Evolutionary conservation across 1,140 invertebrate species (phyloP), one percentile per base, ranked within the genome.

Genomic region (Fopius arisanus): DNA sequence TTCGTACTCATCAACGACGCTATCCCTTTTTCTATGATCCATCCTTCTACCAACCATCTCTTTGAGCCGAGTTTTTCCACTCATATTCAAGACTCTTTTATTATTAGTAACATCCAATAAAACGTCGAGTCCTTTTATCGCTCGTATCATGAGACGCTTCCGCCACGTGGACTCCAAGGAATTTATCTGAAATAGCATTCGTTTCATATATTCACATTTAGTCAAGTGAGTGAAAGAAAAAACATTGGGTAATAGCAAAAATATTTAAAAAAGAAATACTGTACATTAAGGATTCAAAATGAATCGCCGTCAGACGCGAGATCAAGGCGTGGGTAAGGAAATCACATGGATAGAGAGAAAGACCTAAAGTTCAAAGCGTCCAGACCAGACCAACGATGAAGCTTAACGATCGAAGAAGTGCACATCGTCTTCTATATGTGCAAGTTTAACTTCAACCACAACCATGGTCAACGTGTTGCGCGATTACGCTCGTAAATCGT

Each of bases 401-500:
- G 54, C 54, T 59, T 59, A 59, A 59, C 54, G 54, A 59, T 59
- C 23, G 54, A 59, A 59, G 23, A 59, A 59, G 54, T 10, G 59
- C 33, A 48, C 41, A 67, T 41, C 62, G 29, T 66, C 9, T 16
- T 48, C 63, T 68, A 59, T 19, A 23, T 75, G 65, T 54, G 67
- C 67, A 43, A 54, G 33, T 26, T 33, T 16, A 62, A 41, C 67
- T 75, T 54, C 31, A 48, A 62, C 26, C 66, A 72, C 67, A 68
- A 66, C 59, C 63, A 75, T 48, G 69, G 69, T 59, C 75, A 76
- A 73, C 71, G 75, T 73, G 72, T 76, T 70, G 73, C 71, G 67
- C 67, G 75, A 76, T 76, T 76, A 76, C 72, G 68, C 71, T 70
- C 71, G 69, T 76, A 76, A 76, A 76, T 76, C 67, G 29, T 26